phyloP scores from a whole-genome alignment of 2,113 vertebrate species.

The human (Homo sapiens) region GRCh38 chr18:65341001-65341500 shows the following conservation, averaged over 20 bases:
- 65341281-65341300: not conserved
- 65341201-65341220: not conserved
- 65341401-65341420: not conserved
- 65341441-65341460: not conserved
- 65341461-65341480: not conserved
- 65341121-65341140: not conserved
- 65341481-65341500: not conserved
- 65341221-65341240: not conserved
- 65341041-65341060: not conserved
- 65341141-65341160: not conserved
- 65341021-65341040: not conserved
- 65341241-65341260: not conserved
- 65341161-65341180: not conserved
- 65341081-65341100: not conserved
- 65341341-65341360: not conserved
- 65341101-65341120: not conserved
- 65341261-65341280: not conserved
- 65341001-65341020: not conserved
- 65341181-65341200: not conserved
- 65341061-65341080: not conserved
- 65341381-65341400: not conserved
- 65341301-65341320: not conserved
- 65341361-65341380: not conserved
- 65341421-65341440: not conserved
- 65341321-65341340: too few species aligned